These are phyloP conservation scores for Chaetodon trifasciatus DNA, from an alignment of 2,797 vertebrate species.

Conservation along the genomic window DNA sequence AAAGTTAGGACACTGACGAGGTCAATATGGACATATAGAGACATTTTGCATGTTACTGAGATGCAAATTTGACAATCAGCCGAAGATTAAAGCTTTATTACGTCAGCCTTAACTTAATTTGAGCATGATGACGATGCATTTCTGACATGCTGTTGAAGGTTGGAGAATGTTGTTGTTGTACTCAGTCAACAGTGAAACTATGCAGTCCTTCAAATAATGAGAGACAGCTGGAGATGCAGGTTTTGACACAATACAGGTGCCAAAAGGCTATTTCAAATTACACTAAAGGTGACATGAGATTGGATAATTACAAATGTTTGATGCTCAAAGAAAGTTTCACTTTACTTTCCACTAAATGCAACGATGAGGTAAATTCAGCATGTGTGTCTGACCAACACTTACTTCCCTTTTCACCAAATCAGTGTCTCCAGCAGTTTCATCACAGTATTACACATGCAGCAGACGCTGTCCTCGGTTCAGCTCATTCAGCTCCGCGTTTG, in stretches of 20 bases:
- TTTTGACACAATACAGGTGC: background rate
- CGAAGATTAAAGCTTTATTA: background rate
- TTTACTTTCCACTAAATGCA: background rate
- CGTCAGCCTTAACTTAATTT: background rate
- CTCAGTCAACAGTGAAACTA: background rate
- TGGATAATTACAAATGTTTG: background rate
- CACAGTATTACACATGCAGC: slow-evolving; percentile 50
- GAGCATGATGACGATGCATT: slow-evolving; percentile 3
- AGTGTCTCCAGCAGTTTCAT: slow-evolving; percentile 53
- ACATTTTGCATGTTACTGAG: background rate
- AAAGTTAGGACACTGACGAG: background rate
- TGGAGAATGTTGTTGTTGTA: background rate
- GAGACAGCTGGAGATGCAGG: background rate
- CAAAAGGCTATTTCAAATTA: background rate
- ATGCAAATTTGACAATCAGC: background rate
- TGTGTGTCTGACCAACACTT: slow-evolving; percentile 3
- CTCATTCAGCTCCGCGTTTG: slow-evolving; percentile 56
- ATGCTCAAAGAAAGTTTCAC: background rate
- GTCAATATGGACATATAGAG: background rate
- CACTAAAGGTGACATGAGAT: background rate
- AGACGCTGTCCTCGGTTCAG: slow-evolving; percentile 31
- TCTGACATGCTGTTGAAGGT: background rate
- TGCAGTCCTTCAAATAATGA: background rate
- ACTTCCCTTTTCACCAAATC: slow-evolving; percentile 12
- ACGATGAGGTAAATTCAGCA: background rate